These are phyloP conservation scores for Pluvialis apricaria DNA, from an alignment of 2,113 vertebrate species.

Conservation along the genomic window DNA sequence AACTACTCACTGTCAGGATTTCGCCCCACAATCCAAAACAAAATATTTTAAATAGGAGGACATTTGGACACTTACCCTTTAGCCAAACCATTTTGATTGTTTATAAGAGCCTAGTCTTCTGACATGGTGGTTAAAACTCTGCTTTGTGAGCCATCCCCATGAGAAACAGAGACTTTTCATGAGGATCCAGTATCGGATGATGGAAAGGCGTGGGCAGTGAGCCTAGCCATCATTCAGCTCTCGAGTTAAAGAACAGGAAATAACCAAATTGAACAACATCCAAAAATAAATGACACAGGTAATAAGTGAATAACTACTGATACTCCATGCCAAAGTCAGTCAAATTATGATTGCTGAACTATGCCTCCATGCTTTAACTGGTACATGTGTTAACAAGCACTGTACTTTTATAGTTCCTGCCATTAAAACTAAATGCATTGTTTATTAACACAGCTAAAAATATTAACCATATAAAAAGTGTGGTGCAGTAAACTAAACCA, in stretches of 20 bases:
- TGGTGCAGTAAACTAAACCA: background rate
- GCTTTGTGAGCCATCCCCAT: background rate
- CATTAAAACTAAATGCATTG: conserved; percentile 11
- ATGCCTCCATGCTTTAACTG: background rate
- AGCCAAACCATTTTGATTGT: background rate
- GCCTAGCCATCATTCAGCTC: background rate
- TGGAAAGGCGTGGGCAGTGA: background rate
- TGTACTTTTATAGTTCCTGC: background rate
- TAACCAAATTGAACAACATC: background rate
- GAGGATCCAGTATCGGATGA: background rate
- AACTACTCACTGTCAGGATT: background rate
- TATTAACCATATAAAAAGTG: background rate
- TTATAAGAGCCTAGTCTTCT: background rate
- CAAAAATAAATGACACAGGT: background rate
- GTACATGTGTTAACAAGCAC: conserved; percentile 7
- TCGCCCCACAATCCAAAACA: background rate
- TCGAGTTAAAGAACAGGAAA: conserved; percentile 1
- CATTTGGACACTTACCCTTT: background rate
- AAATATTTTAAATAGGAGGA: background rate
- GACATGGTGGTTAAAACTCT: background rate
- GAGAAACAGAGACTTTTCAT: background rate
- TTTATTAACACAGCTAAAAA: conserved; percentile 6
- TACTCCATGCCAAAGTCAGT: background rate
- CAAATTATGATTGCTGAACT: background rate
- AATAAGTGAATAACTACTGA: background rate